Evolutionary conservation across 1,140 invertebrate genomes (phyloP), one percentile per base, ranked within the genome.

Genomic region (Zaprionus taronus): DNA sequence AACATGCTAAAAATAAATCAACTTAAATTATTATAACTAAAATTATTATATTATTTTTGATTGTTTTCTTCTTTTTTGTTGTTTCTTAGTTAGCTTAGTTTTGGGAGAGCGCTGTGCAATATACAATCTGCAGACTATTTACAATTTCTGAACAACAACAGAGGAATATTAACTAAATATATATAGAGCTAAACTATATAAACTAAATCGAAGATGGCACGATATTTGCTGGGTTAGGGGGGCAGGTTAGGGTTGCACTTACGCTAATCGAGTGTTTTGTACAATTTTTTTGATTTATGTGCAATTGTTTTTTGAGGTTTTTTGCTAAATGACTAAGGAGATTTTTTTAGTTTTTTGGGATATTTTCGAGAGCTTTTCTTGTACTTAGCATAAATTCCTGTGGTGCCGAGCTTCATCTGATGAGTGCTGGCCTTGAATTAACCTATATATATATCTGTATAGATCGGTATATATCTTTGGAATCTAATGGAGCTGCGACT

Each of bases 301-400:
- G 83, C 83, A 82, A 82, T 78, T 73, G 34, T 36, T 79, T 79
- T 60, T 34, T 41, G 20, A 38, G 38, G 20, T 69, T 61, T 61
- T 55, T 63, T 41, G 9, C 38, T 70, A 63, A 47, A 60, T 31
- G 62, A 72, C 44, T 69, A 63, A 67, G 56, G 14, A 41, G 6
- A 58, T 4, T 66, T 68, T 62, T 67, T 34, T 63, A n/a, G 7
- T 72, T 14, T 34, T 64, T 36, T 20, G 20, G 38, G 34, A 55
- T 0, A 38, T 62, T 63, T 55, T 36, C 34, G 56, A 49, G 28
- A 53, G 65, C 56, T 70, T 80, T 65, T 57, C 64, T 90, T 90
- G 85, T 91, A 90, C 85, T 90, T 91, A 85, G 69, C 70, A 75
- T 91, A 91, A 91, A 85, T 90, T 90, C 85, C 86, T 91, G 85